Evolutionary conservation across 2,797 vertebrate species (phyloP), one percentile per base, ranked within the genome.

Genomic region (Graptemys geographica): DNA sequence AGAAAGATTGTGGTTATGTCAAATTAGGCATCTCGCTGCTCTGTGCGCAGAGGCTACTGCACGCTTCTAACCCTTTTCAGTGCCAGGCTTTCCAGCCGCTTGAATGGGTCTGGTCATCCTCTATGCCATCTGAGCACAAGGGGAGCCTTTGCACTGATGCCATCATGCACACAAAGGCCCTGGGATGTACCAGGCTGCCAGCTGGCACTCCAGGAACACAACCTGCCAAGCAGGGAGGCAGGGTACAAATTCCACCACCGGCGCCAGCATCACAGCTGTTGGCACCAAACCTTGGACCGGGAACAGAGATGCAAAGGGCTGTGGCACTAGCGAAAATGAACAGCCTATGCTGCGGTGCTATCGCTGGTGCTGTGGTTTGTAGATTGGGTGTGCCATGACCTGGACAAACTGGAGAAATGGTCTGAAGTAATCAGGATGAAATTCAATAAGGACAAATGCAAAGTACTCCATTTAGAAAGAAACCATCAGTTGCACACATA

Each of bases 261-360:
- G 52, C 21, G 19, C 88, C 84, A 13, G 51, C 69, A 25, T 3
- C 41, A 1, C 15, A 0, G 6, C 37, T 8, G 37, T 25, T 0
- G 6, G 62, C 1, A 13, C 57, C 57, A 33, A 57, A 28, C 57
- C 59, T 62, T 16, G 31, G 31, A 8, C 2, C 8, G 59, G 31
- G 69, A 72, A 25, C 4, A 72, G 69, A 72, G 69, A 37, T 1
- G 19, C n/a, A 23, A 69, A 37, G 65, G 65, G 65, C 65, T 37
- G 0, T 7, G 56, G 44, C 6, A 52, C 81, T 0, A 0, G 84
- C 28, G 37, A 72, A n/a, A 69, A 83, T 1, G 55, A 31, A 23
- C 0, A 1, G 59, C 3, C 8, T 25, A 25, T 78, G 37, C 57
- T 37, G 78, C 23, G 11, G 53, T 57, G 84, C 79, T 23, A 4